Base-by-base conservation (phyloP, 2,888 invertebrate species). In the Drosophila acutilabella region DNA sequence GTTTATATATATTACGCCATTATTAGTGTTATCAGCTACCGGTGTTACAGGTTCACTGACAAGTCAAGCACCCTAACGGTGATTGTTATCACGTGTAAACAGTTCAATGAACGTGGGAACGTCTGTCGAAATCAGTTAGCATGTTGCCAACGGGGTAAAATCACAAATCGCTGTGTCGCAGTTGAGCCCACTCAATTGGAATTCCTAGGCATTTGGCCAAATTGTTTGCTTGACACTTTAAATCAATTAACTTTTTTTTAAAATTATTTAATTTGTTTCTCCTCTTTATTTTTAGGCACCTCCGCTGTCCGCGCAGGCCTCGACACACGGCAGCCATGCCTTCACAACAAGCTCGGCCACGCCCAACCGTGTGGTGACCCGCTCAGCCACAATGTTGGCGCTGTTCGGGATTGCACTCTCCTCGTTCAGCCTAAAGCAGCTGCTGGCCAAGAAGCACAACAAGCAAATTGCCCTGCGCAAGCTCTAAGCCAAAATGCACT, bases 391-490 rank as follows among this genome's bases (percentile, higher is more conserved):
- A 48, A 91, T 94, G 60, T 91, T 94, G 66, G 94, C 94, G 6
- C 93, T 94, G 7, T 90, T 94, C 60, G 94, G 94, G 51, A 93
- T 94, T 20, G 94, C 94, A 18, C 90, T 94, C 1, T 94, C 95
- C 68, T 94, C 94, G 45, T 94, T 94, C 92, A 94, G 94, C 92
- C 93, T 94, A 56, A 94, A 94, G 83, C 95, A 94, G 83, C 93
- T 94, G 93, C 91, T 94, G 81, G 90, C 94, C 71, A 93, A 80
- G 59, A 91, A 88, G 71, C 79, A 88, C 59, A 82, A 75, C 45
- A 82, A 89, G 42, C 71, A 75, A 58, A 88, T 76, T 71, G 73
- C 80, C 6, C 62, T 91, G 71, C 89, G 88, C 65, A 91, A 90
- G 79, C 80, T 91, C 38, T 91, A 91, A 81, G 61, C 64, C 52